A percentile compares a stretch with the other conserved stretches of the same genome.
phyloP scores from a whole-genome alignment of 2,797 vertebrate genomes.

The Alcedo quadribrachys region DNA sequence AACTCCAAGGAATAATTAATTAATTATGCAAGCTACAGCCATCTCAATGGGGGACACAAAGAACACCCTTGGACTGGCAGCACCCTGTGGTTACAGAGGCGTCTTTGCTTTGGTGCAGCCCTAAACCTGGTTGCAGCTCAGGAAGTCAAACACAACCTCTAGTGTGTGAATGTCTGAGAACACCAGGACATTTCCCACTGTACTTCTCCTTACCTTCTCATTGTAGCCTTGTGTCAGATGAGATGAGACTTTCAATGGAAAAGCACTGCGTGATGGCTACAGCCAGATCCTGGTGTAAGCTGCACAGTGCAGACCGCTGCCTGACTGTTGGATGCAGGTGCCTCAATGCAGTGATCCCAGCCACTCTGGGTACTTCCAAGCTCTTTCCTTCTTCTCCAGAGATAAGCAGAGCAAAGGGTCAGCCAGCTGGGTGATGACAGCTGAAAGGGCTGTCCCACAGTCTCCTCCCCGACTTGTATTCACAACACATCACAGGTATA shows the following conservation, averaged over 20 bases:
- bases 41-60: background rate
- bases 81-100: background rate
- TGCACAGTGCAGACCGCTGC: background rate
- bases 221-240: accelerated
- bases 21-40: background rate
- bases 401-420: background rate
- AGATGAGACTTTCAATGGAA: background rate
- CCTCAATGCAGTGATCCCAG: background rate
- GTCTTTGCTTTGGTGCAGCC: background rate
- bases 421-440: background rate
- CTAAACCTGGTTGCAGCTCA: background rate
- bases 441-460: background rate
- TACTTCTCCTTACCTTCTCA: background rate
- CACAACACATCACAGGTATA: background rate
- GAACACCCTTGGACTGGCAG: background rate
- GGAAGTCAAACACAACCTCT: background rate
- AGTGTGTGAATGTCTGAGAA: background rate
- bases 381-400: background rate
- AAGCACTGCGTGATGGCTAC: background rate
- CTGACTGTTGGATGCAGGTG: background rate
- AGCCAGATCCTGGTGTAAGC: background rate
- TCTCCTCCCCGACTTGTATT: background rate
- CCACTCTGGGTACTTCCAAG: background rate
- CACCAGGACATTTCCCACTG: background rate
- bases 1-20: background rate